phyloP scores from a whole-genome alignment of 2,888 invertebrate species.

The Platerodrilus igneus region DNA sequence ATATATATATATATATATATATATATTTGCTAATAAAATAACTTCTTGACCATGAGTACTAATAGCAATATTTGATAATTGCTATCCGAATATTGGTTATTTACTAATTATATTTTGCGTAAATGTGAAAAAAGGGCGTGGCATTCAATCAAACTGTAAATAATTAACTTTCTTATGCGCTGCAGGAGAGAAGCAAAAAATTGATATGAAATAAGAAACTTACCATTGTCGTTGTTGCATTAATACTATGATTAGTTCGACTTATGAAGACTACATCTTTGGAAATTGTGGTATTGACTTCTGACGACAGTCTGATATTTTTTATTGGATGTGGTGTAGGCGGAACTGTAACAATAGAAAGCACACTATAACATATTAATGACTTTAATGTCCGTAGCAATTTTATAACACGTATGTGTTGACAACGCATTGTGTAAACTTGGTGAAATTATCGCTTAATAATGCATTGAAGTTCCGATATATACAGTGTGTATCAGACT shows the following conservation, averaged over 20 bases:
- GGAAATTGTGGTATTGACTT: slow-evolving; percentile 43
- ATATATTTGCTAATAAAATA: too few species aligned
- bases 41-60: too few species aligned
- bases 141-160: too few species aligned
- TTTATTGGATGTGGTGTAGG: slow-evolving; percentile 56
- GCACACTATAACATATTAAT: too few species aligned
- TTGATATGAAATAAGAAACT: slow-evolving; percentile 4
- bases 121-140: too few species aligned
- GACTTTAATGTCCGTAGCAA: not conserved
- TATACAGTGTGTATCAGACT: too few species aligned
- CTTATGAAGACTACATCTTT: slow-evolving; percentile 14
- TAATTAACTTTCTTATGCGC: not conserved
- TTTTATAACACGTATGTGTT: not conserved
- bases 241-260: slow-evolving; percentile 6
- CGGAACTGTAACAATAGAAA: slow-evolving; percentile 49
- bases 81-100: too few species aligned
- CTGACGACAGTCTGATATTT: slow-evolving; percentile 56
- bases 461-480: not conserved
- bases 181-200: too few species aligned
- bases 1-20: too few species aligned
- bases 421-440: not conserved
- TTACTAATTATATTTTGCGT: too few species aligned
- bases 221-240: slow-evolving; percentile 10
- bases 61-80: too few species aligned
- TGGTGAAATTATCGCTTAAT: not conserved